These are phyloP conservation scores for Thinocorus orbignyianus DNA, from an alignment of 2,113 vertebrate species.

Conservation along the genomic window DNA sequence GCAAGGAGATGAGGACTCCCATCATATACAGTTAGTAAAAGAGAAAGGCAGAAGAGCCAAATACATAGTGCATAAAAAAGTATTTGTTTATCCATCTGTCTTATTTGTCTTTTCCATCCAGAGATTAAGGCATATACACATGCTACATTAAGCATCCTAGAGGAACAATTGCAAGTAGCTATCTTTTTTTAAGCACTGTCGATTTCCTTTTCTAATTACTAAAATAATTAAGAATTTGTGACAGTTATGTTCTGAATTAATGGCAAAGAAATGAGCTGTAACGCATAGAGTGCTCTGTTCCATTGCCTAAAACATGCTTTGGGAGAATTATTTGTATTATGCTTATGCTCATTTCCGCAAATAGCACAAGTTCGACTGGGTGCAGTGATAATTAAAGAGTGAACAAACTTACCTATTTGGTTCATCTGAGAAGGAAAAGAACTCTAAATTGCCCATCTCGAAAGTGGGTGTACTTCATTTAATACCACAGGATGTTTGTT, in stretches of 20 bases:
- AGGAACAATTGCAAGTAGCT: not conserved
- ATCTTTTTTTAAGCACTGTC: not conserved
- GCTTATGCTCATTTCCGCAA: not conserved
- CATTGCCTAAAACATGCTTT: not conserved
- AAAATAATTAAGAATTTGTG: slow-evolving; percentile 45
- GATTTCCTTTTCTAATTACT: slow-evolving; percentile 28
- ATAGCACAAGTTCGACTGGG: not conserved
- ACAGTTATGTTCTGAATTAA: slow-evolving; percentile 29
- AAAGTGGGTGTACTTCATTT: not conserved
- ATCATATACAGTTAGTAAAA: not conserved
- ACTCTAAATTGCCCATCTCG: not conserved
- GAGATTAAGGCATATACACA: not conserved
- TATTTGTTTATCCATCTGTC: not conserved
- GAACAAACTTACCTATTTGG: not conserved
- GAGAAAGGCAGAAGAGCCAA: not conserved
- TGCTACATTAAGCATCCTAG: not conserved
- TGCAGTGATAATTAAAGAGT: not conserved
- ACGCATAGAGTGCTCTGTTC: not conserved
- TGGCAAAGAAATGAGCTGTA: slow-evolving; percentile 5
- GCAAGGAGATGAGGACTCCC: not conserved
- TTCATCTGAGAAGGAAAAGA: not conserved
- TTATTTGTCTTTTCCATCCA: not conserved
- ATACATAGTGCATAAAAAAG: not conserved
- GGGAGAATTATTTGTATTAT: not conserved
- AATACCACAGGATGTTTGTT: fast-evolving